A percentile compares a stretch with the other conserved stretches of the same genome.
Conservation (phyloP, 2,113 vertebrate genomes). For the Hystrix brachyura region DNA sequence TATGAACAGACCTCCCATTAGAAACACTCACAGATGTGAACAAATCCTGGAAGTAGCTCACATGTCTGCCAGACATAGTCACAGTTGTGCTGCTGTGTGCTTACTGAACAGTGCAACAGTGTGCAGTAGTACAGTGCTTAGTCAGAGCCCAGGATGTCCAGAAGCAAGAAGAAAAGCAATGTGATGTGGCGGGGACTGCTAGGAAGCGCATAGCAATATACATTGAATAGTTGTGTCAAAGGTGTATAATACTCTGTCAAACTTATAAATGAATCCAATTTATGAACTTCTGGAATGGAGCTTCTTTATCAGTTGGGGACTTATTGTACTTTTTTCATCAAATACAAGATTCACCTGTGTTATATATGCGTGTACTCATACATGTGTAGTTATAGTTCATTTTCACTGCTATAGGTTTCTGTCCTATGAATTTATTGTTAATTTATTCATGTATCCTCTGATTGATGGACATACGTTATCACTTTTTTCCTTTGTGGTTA, state of each 20-base stretch:
- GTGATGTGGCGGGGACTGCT: background rate
- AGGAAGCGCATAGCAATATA: background rate
- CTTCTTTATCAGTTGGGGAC: background rate
- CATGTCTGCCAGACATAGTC: background rate
- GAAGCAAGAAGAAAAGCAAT: background rate
- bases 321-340: background rate
- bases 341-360: background rate
- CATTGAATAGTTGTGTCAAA: background rate
- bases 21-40: background rate
- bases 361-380: background rate
- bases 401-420: background rate
- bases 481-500: constrained; percentile 13
- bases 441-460: constrained; percentile 27
- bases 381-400: constrained; percentile 20
- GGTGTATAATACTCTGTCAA: background rate
- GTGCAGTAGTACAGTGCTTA: background rate
- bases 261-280: background rate
- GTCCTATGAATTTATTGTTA: constrained; percentile 33
- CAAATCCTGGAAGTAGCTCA: background rate
- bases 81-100: background rate
- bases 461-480: background rate
- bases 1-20: background rate
- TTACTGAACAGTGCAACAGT: background rate
- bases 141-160: background rate
- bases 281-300: background rate